A percentile compares a stretch with the other conserved stretches of the same genome.
Evolutionary conservation across 1,140 invertebrate species (phyloP).

Genomic region (Drosophila ercepeae): DNA sequence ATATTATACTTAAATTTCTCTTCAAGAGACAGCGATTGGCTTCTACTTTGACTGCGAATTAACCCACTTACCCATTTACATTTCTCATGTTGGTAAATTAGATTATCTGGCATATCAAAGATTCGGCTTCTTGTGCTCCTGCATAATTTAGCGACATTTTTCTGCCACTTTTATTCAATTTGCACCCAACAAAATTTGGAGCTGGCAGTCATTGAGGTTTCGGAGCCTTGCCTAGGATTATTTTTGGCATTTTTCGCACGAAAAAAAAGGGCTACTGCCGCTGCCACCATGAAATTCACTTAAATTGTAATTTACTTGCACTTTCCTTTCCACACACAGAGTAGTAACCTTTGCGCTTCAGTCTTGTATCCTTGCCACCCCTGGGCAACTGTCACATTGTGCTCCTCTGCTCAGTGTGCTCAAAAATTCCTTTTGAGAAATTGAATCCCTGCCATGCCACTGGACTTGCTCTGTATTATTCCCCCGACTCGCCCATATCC

Average conservation of each 20-base stretch:
- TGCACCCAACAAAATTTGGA: constrained; percentile 66
- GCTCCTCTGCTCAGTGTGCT: constrained; percentile 30
- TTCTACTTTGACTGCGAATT: constrained; percentile 8
- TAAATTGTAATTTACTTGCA: constrained; percentile 74
- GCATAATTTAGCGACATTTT: constrained; percentile 82
- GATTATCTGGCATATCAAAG: constrained; percentile 75
- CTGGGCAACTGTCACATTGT: constrained; percentile 35
- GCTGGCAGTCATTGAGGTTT: constrained; percentile 43
- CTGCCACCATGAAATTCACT: constrained; percentile 52
- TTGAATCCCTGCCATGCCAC: constrained; percentile 64
- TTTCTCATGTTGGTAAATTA: constrained; percentile 76
- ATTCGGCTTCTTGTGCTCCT: constrained; percentile 41
- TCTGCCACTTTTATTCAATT: constrained; percentile 83
- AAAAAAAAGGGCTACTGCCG: constrained; percentile 45
- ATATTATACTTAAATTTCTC: too few relatives aligned
- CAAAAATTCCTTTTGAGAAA: constrained; percentile 78
- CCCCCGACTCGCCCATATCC: constrained; percentile 12
- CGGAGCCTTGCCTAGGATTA: constrained; percentile 8
- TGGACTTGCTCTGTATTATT: constrained; percentile 19
- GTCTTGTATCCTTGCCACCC: not conserved
- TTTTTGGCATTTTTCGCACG: not conserved
- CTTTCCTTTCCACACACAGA: constrained; percentile 37
- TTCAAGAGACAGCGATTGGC: too few relatives aligned
- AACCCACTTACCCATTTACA: constrained; percentile 23
- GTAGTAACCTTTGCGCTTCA: constrained; percentile 31